A percentile compares a stretch with the other conserved stretches of the same genome.
Conservation (phyloP, 1,140 invertebrate genomes). For the Zaprionus nigranus region DNA sequence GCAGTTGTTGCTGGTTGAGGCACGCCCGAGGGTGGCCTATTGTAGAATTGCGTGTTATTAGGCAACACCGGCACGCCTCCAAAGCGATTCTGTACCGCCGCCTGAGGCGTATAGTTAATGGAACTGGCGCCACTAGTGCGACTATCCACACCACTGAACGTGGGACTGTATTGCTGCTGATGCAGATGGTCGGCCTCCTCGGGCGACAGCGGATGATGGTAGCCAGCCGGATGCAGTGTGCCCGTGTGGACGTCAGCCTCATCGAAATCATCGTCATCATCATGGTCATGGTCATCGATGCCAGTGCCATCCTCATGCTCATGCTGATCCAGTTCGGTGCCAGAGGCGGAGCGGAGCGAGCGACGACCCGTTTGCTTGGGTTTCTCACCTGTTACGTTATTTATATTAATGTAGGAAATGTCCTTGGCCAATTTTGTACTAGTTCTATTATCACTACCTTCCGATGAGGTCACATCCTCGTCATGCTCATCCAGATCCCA, state of each 20-base stretch:
- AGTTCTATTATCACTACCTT: constrained; percentile 86
- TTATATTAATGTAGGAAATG: constrained; percentile 85
- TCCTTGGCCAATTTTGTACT: constrained; percentile 86
- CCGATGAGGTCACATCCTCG: constrained; percentile 86
- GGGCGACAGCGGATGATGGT: constrained; percentile 75
- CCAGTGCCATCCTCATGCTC: constrained; percentile 52
- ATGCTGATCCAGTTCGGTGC: constrained; percentile 83
- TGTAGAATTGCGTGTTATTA: constrained; percentile 74
- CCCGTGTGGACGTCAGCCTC: constrained; percentile 66
- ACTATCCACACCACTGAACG: constrained; percentile 80
- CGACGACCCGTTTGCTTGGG: constrained; percentile 85
- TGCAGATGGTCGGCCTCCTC: constrained; percentile 75
- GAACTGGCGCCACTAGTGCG: constrained; percentile 72
- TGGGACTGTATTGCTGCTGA: constrained; percentile 79
- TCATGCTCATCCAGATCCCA: constrained; percentile 89
- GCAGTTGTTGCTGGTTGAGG: constrained; percentile 21
- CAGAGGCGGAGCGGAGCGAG: constrained; percentile 83
- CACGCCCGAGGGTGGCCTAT: constrained; percentile 65
- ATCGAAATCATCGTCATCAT: constrained; percentile 68
- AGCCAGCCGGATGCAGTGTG: constrained; percentile 65
- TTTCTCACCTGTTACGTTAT: constrained; percentile 79
- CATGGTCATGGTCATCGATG: constrained; percentile 71
- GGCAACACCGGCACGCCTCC: constrained; percentile 80
- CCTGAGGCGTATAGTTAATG: constrained; percentile 73
- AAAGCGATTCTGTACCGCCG: constrained; percentile 69